Evolutionary conservation across 2,113 vertebrate genomes (phyloP), one percentile per base, ranked within the genome.

Genomic region (Balaeniceps rex): DNA sequence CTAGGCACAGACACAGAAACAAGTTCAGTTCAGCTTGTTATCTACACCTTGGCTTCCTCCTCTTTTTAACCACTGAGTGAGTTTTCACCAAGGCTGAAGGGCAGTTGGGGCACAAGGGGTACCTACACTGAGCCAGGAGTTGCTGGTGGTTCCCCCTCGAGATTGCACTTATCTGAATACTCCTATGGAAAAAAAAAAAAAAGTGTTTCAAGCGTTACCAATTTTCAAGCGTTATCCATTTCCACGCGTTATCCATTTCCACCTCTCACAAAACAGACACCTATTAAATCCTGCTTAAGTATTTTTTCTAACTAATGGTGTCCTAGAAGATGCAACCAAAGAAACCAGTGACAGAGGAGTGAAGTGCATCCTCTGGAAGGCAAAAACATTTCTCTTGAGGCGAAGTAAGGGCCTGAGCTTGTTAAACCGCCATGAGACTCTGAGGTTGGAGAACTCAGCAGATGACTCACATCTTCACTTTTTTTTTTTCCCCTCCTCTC

Each of bases 391-490:
- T 36, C 66, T 74, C 74, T 55, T 6, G 60, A 66, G 94, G 93
- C 19, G 1, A 36, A 81, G 91, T 63, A 10, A 21, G 64, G 44
- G 21, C 69, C 78, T 52, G 79, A 74, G 95, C 61, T 91, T 88
- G 83, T 58, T 51, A 40, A 93, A 84, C 81, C 38, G 6, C 60
- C 12, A 72, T 11, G 38, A 84, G 83, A 40, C 82, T 75, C 61
- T 6, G 65, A 23, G 69, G 63, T 75, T 58, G 80, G 36, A 88
- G 79, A 46, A 16, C 75, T n/a, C 88, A 19, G 68, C 89, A 60
- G 69, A 60, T 96, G 96, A 96, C 60, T 97, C 96, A 97, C 87
- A 71, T 42, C 76, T 71, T 42, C 3, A 19, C 36, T 49, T 25
- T 19, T 28, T 46, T 44, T 60, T 52, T 12, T 57, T 22, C 40